Conservation (phyloP, 2,797 vertebrate genomes). For the Prunella strophiata region DNA sequence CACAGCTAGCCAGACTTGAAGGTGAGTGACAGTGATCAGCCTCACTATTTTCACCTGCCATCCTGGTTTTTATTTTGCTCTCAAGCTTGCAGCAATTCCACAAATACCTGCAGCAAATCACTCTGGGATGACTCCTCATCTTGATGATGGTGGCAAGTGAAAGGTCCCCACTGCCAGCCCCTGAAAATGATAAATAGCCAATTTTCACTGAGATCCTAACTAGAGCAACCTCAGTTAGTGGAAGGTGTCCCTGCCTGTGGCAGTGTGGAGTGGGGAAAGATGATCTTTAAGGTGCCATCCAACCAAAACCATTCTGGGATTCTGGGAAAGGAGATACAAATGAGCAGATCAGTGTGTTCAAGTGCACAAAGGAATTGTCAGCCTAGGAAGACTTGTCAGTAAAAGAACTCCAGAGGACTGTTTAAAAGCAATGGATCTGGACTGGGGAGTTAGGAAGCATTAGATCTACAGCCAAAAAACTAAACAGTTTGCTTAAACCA, state of each 20-base stretch:
- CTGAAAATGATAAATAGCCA: constrained; percentile 30
- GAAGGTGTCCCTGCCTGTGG: neutral
- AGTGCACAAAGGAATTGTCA: neutral
- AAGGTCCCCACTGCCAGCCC: neutral
- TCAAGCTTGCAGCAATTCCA: neutral
- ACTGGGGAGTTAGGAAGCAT: neutral
- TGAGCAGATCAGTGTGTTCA: neutral
- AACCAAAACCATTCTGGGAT: neutral
- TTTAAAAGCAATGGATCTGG: neutral
- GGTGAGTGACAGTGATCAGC: neutral
- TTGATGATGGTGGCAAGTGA: neutral
- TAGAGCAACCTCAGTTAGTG: neutral
- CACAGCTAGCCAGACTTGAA: neutral
- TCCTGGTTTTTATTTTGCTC: constrained; percentile 47
- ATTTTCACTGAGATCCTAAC: constrained; percentile 27
- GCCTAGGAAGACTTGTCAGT: neutral
- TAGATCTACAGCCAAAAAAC: neutral
- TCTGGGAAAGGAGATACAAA: neutral
- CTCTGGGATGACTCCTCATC: constrained; percentile 8
- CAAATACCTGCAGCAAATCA: neutral
- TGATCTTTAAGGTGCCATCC: neutral
- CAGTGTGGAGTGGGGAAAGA: neutral
- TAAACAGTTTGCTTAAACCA: neutral
- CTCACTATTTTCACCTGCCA: constrained; percentile 1
- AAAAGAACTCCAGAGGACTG: neutral